phyloP scores from a whole-genome alignment of 1,140 invertebrate genomes.

The Monochamus saltuarius region DNA sequence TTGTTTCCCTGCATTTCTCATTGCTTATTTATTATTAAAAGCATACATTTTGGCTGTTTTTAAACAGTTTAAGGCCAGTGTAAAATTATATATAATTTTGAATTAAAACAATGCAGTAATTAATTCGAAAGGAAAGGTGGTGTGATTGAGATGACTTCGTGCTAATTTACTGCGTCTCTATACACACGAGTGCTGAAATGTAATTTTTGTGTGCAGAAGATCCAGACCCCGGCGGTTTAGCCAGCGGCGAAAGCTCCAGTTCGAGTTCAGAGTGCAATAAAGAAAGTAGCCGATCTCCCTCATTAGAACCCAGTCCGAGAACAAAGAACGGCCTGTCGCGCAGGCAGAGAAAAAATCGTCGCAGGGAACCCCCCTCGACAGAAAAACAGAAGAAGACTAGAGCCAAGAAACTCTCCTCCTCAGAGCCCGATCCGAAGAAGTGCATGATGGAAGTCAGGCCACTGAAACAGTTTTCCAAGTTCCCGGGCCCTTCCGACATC shows the following conservation, averaged over 20 bases:
- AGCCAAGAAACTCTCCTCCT: constrained; percentile 11
- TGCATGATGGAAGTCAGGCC: constrained; percentile 1
- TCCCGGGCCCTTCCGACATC: constrained; percentile 2
- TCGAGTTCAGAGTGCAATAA: constrained; percentile 43
- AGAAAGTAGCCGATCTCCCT: constrained; percentile 39
- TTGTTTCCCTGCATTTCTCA: not conserved
- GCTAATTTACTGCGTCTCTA: not conserved
- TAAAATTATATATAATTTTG: not conserved
- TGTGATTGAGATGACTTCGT: too few species aligned
- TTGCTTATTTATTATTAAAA: not conserved
- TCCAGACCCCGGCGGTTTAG: constrained; percentile 48
- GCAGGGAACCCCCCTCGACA: constrained; percentile 43
- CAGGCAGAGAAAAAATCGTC: constrained; percentile 41
- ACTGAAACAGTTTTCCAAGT: constrained; percentile 13
- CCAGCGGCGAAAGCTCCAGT: constrained; percentile 23
- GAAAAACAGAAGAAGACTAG: constrained; percentile 21
- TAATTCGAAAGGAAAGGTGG: not conserved
- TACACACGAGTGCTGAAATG: constrained; percentile 13
- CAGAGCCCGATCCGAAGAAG: constrained; percentile 10
- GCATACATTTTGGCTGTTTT: not conserved
- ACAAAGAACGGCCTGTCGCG: constrained; percentile 33
- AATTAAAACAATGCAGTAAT: not conserved
- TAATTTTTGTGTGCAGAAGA: constrained; percentile 49
- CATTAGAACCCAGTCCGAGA: constrained; percentile 29
- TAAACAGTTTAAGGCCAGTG: not conserved